Percentiles rank a stretch among this genome's conserved stretches.
Evolutionary conservation across 2,888 invertebrate genomes (phyloP).

Genomic region (Miltochrista miniata): DNA sequence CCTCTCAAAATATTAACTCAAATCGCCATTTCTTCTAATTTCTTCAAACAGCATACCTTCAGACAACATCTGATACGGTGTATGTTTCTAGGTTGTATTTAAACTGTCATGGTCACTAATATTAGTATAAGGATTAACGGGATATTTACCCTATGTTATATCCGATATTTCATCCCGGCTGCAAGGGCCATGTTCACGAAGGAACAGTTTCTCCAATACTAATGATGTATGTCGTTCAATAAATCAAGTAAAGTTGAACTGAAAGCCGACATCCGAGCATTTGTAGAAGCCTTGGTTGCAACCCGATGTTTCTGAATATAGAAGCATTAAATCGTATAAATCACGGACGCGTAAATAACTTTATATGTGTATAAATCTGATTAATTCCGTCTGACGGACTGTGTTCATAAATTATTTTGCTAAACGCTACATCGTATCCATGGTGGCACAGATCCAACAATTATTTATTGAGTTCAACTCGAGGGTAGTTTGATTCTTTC

Average conservation of each 20-base stretch:
- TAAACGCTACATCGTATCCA: slow-evolving; percentile 4
- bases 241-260: neutral
- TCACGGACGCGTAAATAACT: slow-evolving; percentile 44
- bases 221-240: no score
- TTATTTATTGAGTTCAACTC: neutral
- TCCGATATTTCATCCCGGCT: no score
- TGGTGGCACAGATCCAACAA: neutral
- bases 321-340: slow-evolving; percentile 41
- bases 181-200: no score
- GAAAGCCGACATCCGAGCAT: slow-evolving; percentile 27
- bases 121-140: no score
- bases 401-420: slow-evolving; percentile 22
- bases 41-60: no score
- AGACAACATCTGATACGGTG: no score
- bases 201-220: no score
- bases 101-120: no score
- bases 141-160: no score
- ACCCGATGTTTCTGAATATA: slow-evolving; percentile 39
- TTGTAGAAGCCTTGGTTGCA: slow-evolving; percentile 33
- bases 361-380: slow-evolving; percentile 38
- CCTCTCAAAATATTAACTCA: no score
- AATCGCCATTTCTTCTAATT: no score
- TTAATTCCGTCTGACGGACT: slow-evolving; percentile 32
- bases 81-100: no score
- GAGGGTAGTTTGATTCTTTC: neutral